Evolutionary conservation across 2,113 vertebrate genomes (phyloP), one percentile per base, ranked within the genome.

Genomic region (Oryzias melastigma): DNA sequence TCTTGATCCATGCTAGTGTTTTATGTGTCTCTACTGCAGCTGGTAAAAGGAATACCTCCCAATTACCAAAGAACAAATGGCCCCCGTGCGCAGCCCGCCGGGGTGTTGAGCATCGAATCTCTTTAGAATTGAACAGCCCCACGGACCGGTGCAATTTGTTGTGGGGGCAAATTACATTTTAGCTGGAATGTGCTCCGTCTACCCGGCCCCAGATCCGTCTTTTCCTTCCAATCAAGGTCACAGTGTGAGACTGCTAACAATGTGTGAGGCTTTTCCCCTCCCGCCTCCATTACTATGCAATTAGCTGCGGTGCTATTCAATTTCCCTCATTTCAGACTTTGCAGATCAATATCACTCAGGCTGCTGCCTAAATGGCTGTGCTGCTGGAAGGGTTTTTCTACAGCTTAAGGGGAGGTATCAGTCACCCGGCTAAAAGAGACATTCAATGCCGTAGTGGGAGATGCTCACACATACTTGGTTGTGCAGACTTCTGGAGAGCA

Each of bases 251-350:
- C 24, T 12, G 53, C 61, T 60, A 72, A 84, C 73, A 81, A 68
- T 65, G 62, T 57, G 55, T 71, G 42, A 50, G 66, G 63, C 65
- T 71, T 67, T 81, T 73, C 65, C 58, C 68, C 65, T 29, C 55
- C 65, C 46, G 77, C 74, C 68, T 75, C 83, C 80, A 85, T 83
- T 82, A 77, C 69, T 62, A 63, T 57, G 57, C 79, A 85, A 89
- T 88, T 86, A 87, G 80, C 71, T 25, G 54, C 24, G 4, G 24
- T 20, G 70, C 78, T 80, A 66, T 87, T 86, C 84, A 66, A 67
- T 85, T 82, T 67, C 66, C 67, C 69, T 78, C 65, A 76, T 84
- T 81, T 73, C 62, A 80, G 78, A 70, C 78, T 68, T 72, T 68
- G 72, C 49, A 67, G 80, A 87, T 88, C 86, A 66, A 86, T 88